These are phyloP conservation scores for Zaprionus lachaisei DNA, from an alignment of 1,140 invertebrate genomes.

Conservation along the genomic window DNA sequence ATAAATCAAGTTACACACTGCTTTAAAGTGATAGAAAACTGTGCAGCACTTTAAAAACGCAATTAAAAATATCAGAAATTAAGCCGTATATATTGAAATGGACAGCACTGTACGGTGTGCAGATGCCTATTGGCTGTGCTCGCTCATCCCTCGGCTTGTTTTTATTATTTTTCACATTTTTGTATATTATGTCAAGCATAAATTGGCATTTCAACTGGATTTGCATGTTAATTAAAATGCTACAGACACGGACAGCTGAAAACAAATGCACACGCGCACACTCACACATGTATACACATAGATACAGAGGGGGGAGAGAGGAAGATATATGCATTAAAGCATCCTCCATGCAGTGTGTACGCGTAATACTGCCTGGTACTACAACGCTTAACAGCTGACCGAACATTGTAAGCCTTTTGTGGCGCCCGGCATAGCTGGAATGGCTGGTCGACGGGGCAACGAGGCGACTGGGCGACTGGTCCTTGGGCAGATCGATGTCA, in stretches of 20 bases:
- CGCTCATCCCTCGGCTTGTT: conserved; percentile 14
- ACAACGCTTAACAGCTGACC: conserved; percentile 53
- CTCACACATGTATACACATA: background rate
- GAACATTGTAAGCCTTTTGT: conserved; percentile 55
- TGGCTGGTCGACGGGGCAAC: too few species aligned
- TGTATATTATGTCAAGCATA: conserved; percentile 80
- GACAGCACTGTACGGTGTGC: conserved; percentile 15
- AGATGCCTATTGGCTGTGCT: conserved; percentile 5
- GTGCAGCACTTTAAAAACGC: conserved; percentile 23
- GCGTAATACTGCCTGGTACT: conserved; percentile 35
- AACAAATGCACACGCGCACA: conserved; percentile 74
- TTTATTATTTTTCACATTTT: conserved; percentile 43
- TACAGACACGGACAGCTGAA: conserved; percentile 76
- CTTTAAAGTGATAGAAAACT: background rate
- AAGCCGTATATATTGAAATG: conserved; percentile 32
- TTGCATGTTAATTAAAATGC: conserved; percentile 82
- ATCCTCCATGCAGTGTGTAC: background rate
- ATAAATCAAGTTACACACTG: background rate
- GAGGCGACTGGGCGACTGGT: background rate
- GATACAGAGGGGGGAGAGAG: too few species aligned
- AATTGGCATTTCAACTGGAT: conserved; percentile 83
- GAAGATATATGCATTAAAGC: background rate
- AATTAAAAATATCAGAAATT: conserved; percentile 32
- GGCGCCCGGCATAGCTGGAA: conserved; percentile 9
- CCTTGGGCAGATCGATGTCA: conserved; percentile 71